These are phyloP conservation scores for Suricata suricatta DNA, from an alignment of 2,113 vertebrate species.

Conservation along the genomic window DNA sequence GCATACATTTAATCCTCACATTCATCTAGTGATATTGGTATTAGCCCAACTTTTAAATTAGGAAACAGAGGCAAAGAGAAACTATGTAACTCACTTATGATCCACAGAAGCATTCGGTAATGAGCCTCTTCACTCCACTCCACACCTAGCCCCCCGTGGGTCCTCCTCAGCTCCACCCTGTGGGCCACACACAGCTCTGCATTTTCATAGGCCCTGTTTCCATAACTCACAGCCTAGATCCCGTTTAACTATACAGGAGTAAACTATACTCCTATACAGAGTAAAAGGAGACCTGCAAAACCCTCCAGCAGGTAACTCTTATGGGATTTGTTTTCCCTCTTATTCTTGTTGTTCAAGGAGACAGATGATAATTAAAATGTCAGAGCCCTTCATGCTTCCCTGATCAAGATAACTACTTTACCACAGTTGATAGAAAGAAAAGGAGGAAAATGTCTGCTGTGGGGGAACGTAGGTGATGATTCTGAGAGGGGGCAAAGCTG, in stretches of 20 bases:
- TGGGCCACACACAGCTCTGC: background rate
- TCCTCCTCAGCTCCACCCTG: background rate
- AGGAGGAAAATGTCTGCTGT: slow-evolving; percentile 22
- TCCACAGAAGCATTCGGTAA: background rate
- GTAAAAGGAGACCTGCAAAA: slow-evolving; percentile 55
- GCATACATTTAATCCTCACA: background rate
- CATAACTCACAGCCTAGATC: background rate
- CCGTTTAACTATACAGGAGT: background rate
- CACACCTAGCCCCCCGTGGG: background rate
- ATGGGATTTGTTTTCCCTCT: slow-evolving; percentile 78
- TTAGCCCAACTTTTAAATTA: slow-evolving; percentile 1
- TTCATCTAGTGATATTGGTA: background rate
- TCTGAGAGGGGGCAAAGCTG: background rate
- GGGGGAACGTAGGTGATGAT: background rate
- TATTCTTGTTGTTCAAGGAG: slow-evolving; percentile 79
- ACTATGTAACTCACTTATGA: background rate
- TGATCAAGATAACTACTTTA: slow-evolving; percentile 81
- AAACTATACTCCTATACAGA: background rate
- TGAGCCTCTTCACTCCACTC: accelerated
- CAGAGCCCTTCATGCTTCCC: slow-evolving; percentile 81
- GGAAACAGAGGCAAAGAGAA: background rate
- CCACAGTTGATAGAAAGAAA: slow-evolving; percentile 71
- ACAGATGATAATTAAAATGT: slow-evolving; percentile 84
- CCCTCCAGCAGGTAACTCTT: slow-evolving; percentile 56
- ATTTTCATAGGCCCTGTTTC: background rate